Percentiles rank a stretch among this genome's conserved stretches.
These are phyloP conservation scores for Morpho deidamia DNA, from an alignment of 2,888 invertebrate species.

Conservation along the genomic window DNA sequence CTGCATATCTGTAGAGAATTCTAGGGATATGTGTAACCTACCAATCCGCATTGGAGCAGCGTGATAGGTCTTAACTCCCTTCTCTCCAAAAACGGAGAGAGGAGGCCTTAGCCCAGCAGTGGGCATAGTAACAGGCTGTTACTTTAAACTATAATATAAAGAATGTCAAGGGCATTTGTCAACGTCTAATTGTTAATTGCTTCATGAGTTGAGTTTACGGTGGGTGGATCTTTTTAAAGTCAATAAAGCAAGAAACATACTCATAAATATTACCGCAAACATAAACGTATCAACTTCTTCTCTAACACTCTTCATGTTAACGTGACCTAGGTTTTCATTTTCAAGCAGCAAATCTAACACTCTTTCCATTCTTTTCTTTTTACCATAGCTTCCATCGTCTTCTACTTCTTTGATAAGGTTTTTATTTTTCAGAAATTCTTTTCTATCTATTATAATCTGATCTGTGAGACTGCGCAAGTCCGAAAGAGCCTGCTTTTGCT, in stretches of 20 bases:
- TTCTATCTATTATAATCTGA: neutral
- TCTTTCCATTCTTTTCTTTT: neutral
- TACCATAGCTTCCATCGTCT: neutral
- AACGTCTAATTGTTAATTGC: no score
- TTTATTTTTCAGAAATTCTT: neutral
- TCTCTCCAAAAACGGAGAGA: no score
- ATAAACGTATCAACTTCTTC: no score
- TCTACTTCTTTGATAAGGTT: neutral
- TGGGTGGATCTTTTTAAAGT: neutral
- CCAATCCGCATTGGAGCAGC: no score
- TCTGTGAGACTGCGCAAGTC: neutral
- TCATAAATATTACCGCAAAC: neutral
- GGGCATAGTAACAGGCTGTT: no score
- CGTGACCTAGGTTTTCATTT: neutral
- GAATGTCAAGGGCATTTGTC: no score
- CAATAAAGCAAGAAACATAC: neutral
- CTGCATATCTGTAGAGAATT: no score
- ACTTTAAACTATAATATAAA: no score
- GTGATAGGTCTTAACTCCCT: no score
- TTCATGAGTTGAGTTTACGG: no score
- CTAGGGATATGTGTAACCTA: no score
- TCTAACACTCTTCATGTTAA: neutral
- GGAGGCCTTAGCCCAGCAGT: no score
- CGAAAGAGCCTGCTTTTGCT: neutral
- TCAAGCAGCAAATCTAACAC: neutral